These are phyloP conservation scores for Tursiops truncatus DNA, from an alignment of 2,113 vertebrate genomes.

Conservation along the genomic window DNA sequence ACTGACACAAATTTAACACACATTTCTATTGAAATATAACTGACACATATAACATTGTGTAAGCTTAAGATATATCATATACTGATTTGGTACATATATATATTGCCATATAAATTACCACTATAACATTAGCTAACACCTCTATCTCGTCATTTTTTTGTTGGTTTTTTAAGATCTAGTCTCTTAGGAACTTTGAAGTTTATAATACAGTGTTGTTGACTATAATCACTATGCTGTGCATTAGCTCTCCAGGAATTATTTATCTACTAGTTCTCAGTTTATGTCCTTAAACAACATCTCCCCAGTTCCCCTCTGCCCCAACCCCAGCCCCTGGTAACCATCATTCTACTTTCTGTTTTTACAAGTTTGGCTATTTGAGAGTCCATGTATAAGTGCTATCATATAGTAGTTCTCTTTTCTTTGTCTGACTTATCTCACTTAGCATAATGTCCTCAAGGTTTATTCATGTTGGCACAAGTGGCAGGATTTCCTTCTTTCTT, in stretches of 20 bases:
- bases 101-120: neutral
- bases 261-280: neutral
- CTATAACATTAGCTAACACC: neutral
- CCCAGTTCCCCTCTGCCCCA: neutral
- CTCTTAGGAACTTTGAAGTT: neutral
- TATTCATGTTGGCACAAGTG: neutral
- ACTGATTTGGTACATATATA: neutral
- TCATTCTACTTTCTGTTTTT: neutral
- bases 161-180: neutral
- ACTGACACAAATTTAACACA: neutral
- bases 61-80: neutral
- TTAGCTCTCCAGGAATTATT: neutral
- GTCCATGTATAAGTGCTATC: neutral
- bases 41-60: neutral
- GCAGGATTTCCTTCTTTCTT: neutral
- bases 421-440: neutral
- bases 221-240: neutral
- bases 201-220: neutral
- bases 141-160: neutral
- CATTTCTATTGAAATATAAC: neutral
- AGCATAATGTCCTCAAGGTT: neutral
- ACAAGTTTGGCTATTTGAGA: neutral
- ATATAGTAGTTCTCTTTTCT: neutral
- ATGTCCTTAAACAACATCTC: neutral
- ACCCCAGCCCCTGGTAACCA: neutral